Base-by-base conservation (phyloP, 2,797 vertebrate genomes). In the Apogon talboti region DNA sequence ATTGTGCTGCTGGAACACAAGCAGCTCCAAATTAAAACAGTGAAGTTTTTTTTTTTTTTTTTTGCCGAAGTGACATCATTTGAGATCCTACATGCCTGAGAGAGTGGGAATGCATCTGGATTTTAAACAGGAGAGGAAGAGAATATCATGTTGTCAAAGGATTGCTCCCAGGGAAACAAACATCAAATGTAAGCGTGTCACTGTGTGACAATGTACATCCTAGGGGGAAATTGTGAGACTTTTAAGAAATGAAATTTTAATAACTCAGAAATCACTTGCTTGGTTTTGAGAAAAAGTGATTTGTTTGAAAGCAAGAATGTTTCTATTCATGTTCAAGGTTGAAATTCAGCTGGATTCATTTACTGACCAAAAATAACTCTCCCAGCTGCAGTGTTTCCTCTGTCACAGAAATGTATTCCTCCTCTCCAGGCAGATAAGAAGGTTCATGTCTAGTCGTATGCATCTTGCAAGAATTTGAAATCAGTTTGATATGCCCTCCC, bases 131-230 rank as follows among this genome's bases (percentile, higher is more conserved):
- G 49, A 44, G n/a, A 62, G 41, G 71, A 63, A 58, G 55, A 58
- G 67, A 81, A 69, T 74, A 72, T 30, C 71, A 38, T 45, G 64
- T 58, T 74, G 76, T 82, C 74, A 87, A 71, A 72, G 53, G 59
- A 38, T 71, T 73, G 76, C 86, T 87, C 76, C 69, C 61, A 85
- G 76, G 70, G 61, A 84, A 85, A 76, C 76, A 89, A 76, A 83
- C 77, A 73, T 87, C 73, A 84, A 66, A 83, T 15, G 14, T 43
- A 21, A 45, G 33, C 43, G 45, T 68, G 66, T 57, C 46, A 62
- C 63, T 6, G 14, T 64, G 61, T 69, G 66, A 78, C 75, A 73
- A 61, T 81, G 73, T 80, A 70, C 57, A 65, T 78, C 80, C 76
- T 78, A 1, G 11, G 50, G 78, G 69, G 50, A 62, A 46, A 54